phyloP scores from a whole-genome alignment of 2,888 invertebrate species.

The Pachydiplax longipennis region DNA sequence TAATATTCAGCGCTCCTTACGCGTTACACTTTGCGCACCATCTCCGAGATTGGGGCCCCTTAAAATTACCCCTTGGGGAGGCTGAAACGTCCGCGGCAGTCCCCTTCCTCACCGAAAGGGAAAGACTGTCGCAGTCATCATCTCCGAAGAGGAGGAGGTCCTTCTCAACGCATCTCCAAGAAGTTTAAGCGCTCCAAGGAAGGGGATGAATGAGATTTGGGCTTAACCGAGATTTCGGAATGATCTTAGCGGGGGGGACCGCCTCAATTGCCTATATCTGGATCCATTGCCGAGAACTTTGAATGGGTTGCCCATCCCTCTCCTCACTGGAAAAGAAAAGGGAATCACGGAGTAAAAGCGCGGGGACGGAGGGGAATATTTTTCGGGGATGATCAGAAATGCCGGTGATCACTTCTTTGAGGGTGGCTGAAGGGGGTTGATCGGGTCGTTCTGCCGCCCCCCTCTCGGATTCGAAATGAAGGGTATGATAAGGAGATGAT shows the following conservation, averaged over 20 bases:
- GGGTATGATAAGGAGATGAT: conserved; percentile 30
- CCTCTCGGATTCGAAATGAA: conserved; percentile 12
- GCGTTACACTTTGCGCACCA: not conserved
- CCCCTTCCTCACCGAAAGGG: not conserved
- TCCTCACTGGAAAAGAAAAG: not conserved
- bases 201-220: not conserved
- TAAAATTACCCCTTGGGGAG: conserved; percentile 1
- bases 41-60: not conserved
- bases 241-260: not conserved
- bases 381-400: conserved; percentile 9
- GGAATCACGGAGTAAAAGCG: not conserved
- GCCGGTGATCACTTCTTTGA: conserved; percentile 2
- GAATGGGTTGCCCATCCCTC: not conserved
- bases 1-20: not conserved
- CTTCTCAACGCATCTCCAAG: too few species aligned
- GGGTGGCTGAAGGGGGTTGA: not conserved
- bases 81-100: not conserved
- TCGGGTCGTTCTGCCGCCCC: not conserved
- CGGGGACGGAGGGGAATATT: not conserved
- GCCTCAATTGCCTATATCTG: conserved; percentile 22
- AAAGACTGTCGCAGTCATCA: conserved; percentile 13
- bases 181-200: too few species aligned
- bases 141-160: not conserved
- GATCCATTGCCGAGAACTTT: conserved; percentile 15
- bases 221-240: conserved; percentile 26